Evolutionary conservation across 2,797 vertebrate genomes (phyloP).

Genomic region (Anabacerthia variegaticeps): DNA sequence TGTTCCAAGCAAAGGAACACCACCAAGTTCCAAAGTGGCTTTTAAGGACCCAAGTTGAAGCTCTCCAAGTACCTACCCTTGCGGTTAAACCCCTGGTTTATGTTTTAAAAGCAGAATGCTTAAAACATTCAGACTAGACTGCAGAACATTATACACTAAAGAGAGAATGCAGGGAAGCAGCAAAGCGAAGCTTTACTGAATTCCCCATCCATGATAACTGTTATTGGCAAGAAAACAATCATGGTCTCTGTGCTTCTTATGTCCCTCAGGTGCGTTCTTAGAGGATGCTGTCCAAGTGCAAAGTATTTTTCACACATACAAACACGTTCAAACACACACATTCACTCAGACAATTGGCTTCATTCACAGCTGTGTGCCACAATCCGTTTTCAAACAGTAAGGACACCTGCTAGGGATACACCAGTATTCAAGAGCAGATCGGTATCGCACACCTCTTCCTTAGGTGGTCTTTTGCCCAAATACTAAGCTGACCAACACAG

Average conservation of each 20-base stretch:
- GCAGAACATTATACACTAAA: not conserved
- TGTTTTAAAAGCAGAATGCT: not conserved
- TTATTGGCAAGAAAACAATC: not conserved
- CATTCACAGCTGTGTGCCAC: not conserved
- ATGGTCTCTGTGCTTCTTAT: not conserved
- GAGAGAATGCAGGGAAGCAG: not conserved
- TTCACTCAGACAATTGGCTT: not conserved
- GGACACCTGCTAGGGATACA: not conserved
- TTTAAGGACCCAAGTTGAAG: not conserved
- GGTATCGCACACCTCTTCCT: not conserved
- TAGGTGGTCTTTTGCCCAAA: not conserved
- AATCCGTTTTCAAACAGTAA: not conserved
- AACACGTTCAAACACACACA: not conserved
- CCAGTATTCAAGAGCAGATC: not conserved
- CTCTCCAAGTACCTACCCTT: not conserved
- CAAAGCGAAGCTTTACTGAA: not conserved
- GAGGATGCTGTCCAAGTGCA: not conserved
- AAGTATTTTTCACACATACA: not conserved
- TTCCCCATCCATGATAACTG: fast-evolving
- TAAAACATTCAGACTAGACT: not conserved
- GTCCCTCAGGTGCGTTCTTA: fast-evolving
- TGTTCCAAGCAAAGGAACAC: not conserved
- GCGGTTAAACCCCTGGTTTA: fast-evolving
- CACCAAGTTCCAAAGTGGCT: not conserved
- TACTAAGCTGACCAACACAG: not conserved